These are phyloP conservation scores for Agapostemon virescens DNA, from an alignment of 2,888 invertebrate species.

Conservation along the genomic window DNA sequence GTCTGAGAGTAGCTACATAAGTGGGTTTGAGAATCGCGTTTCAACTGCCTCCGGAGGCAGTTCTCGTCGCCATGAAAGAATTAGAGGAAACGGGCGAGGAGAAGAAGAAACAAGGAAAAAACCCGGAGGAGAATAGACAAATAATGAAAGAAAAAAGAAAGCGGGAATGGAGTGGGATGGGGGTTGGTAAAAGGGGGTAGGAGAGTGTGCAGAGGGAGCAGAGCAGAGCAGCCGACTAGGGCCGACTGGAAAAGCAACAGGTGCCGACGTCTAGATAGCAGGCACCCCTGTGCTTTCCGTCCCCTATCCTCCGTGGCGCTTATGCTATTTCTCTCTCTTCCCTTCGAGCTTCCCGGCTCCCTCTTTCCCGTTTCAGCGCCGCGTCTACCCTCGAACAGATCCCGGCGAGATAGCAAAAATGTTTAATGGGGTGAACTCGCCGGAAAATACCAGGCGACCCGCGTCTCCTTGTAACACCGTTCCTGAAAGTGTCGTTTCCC, in stretches of 20 bases:
- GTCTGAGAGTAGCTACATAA: conserved; percentile 43
- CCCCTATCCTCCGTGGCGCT: conserved; percentile 52
- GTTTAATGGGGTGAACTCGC: conserved; percentile 80
- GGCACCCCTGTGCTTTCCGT: conserved; percentile 64
- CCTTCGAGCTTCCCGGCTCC: conserved; percentile 16
- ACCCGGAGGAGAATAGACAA: conserved; percentile 42
- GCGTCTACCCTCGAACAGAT: conserved; percentile 70
- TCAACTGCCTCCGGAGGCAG: conserved; percentile 57
- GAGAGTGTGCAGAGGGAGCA: conserved; percentile 39
- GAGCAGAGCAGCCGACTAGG: conserved; percentile 49
- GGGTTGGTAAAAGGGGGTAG: not conserved
- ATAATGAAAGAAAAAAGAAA: conserved; percentile 47
- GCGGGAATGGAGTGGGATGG: not conserved
- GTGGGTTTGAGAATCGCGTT: conserved; percentile 59
- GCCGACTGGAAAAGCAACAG: conserved; percentile 78
- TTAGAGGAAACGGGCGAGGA: conserved; percentile 18
- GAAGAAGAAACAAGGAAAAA: conserved; percentile 38
- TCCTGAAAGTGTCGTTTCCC: conserved; percentile 73
- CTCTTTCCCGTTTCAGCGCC: conserved; percentile 37
- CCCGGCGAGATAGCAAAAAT: conserved; percentile 78
- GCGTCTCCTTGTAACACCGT: conserved; percentile 69
- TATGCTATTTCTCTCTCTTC: conserved; percentile 47
- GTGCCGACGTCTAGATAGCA: conserved; percentile 77
- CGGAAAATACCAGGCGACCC: conserved; percentile 76
- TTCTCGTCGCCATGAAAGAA: conserved; percentile 32